Percentiles rank a stretch among this genome's conserved stretches.
Conservation (phyloP, 2,113 vertebrate genomes). For the Trogon surrucura region DNA sequence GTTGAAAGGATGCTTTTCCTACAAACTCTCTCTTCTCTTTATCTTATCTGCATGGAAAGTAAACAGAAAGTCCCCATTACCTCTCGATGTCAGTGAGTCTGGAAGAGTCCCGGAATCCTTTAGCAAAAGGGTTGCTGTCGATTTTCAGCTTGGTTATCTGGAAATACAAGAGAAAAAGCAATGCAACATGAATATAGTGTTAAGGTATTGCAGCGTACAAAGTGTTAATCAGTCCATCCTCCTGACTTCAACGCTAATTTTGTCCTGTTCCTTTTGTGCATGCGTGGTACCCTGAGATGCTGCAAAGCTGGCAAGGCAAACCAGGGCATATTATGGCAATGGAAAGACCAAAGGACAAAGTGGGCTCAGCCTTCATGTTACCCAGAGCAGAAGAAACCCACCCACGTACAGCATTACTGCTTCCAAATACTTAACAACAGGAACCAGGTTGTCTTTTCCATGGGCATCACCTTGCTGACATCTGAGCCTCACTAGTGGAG, state of each 20-base stretch:
- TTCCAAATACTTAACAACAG: not conserved
- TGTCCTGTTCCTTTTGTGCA: not conserved
- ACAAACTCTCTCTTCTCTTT: slow-evolving; percentile 65
- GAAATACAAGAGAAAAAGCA: slow-evolving; percentile 60
- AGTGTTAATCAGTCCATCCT: not conserved
- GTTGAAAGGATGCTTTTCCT: slow-evolving; percentile 57
- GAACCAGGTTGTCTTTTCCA: not conserved
- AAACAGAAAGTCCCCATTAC: slow-evolving; percentile 88
- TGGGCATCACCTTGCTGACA: not conserved
- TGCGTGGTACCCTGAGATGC: not conserved
- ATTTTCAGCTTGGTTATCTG: slow-evolving; percentile 99
- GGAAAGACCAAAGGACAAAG: not conserved
- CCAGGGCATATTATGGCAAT: not conserved
- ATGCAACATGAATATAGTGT: not conserved
- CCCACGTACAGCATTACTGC: accelerated
- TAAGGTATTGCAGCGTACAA: not conserved
- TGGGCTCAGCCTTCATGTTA: not conserved
- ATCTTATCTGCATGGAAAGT: slow-evolving; percentile 72
- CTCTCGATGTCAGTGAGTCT: slow-evolving; percentile 99
- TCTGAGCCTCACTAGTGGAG: not conserved
- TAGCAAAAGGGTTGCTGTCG: slow-evolving; percentile 99
- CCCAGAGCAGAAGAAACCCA: not conserved
- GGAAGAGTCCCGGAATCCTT: slow-evolving; percentile 98
- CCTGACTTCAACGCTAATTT: not conserved
- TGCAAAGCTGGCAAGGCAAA: not conserved